Evolutionary conservation across 2,113 vertebrate species (phyloP).

Genomic region (Plecotus auritus): DNA sequence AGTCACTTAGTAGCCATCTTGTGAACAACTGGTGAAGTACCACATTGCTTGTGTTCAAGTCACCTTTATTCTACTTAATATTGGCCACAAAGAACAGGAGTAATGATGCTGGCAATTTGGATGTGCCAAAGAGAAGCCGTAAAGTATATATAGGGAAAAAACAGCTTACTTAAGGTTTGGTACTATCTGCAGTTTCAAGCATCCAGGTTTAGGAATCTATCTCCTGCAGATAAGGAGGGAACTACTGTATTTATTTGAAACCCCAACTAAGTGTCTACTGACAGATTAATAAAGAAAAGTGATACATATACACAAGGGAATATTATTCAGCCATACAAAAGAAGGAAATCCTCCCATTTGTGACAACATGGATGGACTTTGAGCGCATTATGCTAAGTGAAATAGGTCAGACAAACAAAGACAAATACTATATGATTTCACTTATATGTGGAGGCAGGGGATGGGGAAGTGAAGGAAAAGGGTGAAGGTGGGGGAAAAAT

Average conservation of each 20-base stretch:
- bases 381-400: neutral
- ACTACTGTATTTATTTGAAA: neutral
- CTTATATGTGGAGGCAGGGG: too few species aligned
- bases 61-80: neutral
- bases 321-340: neutral
- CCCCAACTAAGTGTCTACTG: neutral
- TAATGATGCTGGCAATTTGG: neutral
- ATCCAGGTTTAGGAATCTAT: neutral
- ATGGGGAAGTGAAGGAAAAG: neutral
- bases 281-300: neutral
- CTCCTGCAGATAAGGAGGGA: neutral
- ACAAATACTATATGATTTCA: neutral
- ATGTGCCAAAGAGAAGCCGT: neutral
- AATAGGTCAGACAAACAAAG: neutral
- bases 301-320: neutral
- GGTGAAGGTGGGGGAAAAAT: too few species aligned
- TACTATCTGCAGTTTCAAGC: neutral
- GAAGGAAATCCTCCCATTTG: neutral
- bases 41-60: neutral
- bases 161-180: neutral
- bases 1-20: neutral
- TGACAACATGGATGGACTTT: neutral
- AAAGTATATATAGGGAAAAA: neutral
- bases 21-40: neutral
- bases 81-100: neutral